Conservation (phyloP, 2,113 vertebrate species). For the Psittacara wagleri region DNA sequence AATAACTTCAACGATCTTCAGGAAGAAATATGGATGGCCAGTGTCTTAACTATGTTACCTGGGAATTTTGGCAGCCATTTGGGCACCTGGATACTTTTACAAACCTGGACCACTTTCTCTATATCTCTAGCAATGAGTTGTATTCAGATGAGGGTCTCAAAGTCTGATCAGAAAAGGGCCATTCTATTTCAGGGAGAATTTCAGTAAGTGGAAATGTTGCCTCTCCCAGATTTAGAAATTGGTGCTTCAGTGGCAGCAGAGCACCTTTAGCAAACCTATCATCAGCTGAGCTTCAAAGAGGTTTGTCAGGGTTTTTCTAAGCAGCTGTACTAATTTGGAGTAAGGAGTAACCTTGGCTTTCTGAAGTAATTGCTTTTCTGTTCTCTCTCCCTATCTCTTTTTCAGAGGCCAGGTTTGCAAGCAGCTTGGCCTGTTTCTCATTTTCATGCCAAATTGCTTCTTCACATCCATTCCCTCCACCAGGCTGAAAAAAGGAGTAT, state of each 20-base stretch:
- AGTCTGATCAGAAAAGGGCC: background rate
- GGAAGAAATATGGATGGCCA: background rate
- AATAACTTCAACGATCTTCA: background rate
- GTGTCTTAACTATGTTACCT: background rate
- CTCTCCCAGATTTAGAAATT: background rate
- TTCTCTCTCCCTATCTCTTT: background rate
- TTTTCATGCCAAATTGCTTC: constrained; percentile 28
- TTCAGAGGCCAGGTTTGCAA: background rate
- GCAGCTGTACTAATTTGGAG: background rate
- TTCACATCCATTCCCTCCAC: background rate
- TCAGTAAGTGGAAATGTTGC: background rate
- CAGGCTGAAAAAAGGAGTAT: background rate
- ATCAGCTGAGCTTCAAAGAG: background rate
- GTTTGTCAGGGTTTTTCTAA: background rate
- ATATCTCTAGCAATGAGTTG: background rate
- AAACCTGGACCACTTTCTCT: background rate
- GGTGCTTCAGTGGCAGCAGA: background rate
- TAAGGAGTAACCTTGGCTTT: background rate
- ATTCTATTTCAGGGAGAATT: background rate
- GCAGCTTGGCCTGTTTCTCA: constrained; percentile 25
- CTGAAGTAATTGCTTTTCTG: constrained; percentile 16
- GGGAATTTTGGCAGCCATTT: background rate
- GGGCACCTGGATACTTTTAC: background rate
- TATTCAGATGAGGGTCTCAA: background rate
- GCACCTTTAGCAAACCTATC: background rate